Percentiles rank a stretch among this genome's conserved stretches.
Evolutionary conservation across 2,888 invertebrate species (phyloP).

Genomic region (Dicycla oo): DNA sequence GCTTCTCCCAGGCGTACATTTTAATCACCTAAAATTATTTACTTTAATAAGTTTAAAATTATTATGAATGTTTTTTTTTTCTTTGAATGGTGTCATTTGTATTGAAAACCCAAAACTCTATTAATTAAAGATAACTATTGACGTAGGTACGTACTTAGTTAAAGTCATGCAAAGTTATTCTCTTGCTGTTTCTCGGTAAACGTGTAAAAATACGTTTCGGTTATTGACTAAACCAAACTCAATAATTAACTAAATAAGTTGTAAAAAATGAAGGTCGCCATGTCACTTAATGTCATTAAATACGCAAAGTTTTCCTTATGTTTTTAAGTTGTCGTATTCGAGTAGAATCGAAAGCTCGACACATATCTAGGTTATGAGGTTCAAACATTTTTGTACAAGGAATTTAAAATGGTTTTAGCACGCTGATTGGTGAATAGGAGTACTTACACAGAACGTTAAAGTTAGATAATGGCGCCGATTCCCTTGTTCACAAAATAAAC

Average conservation of each 20-base stretch:
- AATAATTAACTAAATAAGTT: conserved; percentile 1
- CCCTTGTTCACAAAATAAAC: too few relatives aligned
- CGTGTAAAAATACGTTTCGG: conserved; percentile 11
- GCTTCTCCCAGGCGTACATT: conserved; percentile 99
- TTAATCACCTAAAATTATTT: conserved; percentile 94
- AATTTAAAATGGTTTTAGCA: background rate
- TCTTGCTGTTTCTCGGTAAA: conserved; percentile 28
- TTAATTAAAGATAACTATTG: conserved; percentile 1
- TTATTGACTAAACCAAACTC: conserved; percentile 6
- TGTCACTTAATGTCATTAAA: conserved; percentile 12
- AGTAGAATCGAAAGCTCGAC: conserved; percentile 35
- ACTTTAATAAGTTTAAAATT: background rate
- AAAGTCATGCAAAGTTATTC: conserved; percentile 13
- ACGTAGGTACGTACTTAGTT: background rate
- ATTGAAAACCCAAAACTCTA: conserved; percentile 4
- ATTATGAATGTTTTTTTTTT: conserved; percentile 4
- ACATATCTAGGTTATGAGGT: conserved; percentile 9
- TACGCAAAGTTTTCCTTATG: conserved; percentile 30
- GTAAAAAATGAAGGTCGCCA: conserved; percentile 30
- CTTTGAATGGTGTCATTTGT: conserved; percentile 4
- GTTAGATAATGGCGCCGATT: background rate
- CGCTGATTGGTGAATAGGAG: background rate
- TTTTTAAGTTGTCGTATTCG: conserved; percentile 16
- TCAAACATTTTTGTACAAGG: background rate
- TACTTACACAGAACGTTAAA: background rate